These are phyloP conservation scores for Toxotes lorentzi DNA, from an alignment of 2,797 vertebrate genomes.

Conservation along the genomic window DNA sequence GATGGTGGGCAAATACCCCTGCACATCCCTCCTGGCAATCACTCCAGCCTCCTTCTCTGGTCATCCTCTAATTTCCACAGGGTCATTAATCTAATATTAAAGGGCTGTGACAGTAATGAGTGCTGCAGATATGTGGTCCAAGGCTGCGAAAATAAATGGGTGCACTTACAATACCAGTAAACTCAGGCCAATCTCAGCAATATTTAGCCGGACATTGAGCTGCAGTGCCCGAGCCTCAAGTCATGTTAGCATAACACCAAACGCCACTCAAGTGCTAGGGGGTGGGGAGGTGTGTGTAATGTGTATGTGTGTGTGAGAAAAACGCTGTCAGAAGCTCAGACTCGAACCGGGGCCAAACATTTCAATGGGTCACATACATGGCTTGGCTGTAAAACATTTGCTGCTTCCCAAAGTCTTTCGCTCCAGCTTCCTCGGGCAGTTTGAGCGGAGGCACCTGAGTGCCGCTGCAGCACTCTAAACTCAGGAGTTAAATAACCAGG, in stretches of 20 bases:
- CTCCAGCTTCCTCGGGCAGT: constrained; percentile 47
- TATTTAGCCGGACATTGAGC: constrained; percentile 86
- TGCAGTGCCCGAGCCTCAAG: constrained; percentile 73
- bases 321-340: constrained; percentile 42
- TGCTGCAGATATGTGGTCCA: constrained; percentile 63
- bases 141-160: constrained; percentile 74
- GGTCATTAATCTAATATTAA: constrained; percentile 74
- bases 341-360: constrained; percentile 57
- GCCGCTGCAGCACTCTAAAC: constrained; percentile 2
- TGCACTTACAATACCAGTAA: constrained; percentile 83
- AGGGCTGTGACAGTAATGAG: constrained; percentile 83
- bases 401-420: constrained; percentile 49
- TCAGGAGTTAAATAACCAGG: constrained; percentile 21
- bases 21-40: constrained; percentile 68
- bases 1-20: constrained; percentile 59
- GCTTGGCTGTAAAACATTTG: constrained; percentile 56
- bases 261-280: constrained; percentile 61
- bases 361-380: constrained; percentile 61
- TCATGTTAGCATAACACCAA: constrained; percentile 77
- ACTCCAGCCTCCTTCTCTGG: constrained; percentile 55
- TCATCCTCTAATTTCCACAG: constrained; percentile 59
- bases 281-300: constrained; percentile 20
- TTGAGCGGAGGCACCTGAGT: constrained; percentile 32
- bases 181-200: constrained; percentile 83
- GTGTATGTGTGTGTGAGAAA: background rate